Evolutionary conservation across 2,797 vertebrate species (phyloP).

Genomic region (Enteromius anoplus): DNA sequence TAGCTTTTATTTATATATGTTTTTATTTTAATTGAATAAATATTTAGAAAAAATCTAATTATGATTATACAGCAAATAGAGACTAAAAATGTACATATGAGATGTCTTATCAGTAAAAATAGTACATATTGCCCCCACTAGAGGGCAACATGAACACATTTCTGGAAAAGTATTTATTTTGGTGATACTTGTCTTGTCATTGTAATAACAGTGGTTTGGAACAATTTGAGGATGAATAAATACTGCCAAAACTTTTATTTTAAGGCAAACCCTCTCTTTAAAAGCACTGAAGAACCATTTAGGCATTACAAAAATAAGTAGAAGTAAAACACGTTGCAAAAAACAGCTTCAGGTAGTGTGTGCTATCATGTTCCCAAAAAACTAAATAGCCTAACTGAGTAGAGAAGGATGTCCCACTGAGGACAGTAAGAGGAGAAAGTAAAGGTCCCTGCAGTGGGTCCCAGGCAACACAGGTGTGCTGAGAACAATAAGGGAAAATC

Average conservation of each 20-base stretch:
- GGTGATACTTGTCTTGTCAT: neutral
- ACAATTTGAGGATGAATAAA: neutral
- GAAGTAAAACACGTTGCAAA: neutral
- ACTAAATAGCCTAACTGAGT: conserved; percentile 12
- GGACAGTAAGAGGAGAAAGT: conserved; percentile 8
- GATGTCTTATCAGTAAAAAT: neutral
- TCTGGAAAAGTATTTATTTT: neutral
- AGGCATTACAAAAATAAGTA: neutral
- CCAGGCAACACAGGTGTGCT: conserved; percentile 44
- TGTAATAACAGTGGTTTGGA: neutral
- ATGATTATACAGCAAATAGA: neutral
- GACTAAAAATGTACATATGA: neutral
- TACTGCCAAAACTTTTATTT: neutral
- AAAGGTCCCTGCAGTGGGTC: conserved; percentile 6
- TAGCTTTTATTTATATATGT: neutral
- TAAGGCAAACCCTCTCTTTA: neutral
- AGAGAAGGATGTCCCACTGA: neutral
- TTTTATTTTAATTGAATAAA: neutral
- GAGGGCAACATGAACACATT: conserved; percentile 26
- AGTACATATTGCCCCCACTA: neutral
- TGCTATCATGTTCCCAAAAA: conserved; percentile 20
- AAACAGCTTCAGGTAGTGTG: conserved; percentile 4
- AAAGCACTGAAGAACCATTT: neutral
- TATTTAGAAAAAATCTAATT: neutral
- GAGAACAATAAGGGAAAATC: neutral